Evolutionary conservation across 2,113 vertebrate species (phyloP).

Genomic region (Hypocryptadius cinnamomeus): DNA sequence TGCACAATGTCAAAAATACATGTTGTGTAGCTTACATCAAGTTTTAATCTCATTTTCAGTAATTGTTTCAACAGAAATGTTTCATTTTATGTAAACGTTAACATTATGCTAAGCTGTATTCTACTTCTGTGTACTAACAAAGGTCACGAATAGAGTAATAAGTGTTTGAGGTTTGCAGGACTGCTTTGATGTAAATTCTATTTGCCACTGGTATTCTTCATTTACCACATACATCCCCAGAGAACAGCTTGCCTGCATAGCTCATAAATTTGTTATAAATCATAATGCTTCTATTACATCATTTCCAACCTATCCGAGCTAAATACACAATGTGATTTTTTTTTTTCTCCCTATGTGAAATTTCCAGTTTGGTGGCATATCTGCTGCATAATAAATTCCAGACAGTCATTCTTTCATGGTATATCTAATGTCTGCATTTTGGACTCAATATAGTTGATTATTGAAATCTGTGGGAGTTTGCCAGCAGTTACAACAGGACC

Average conservation of each 20-base stretch:
- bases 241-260: conserved; percentile 48
- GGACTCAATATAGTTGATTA: conserved; percentile 17
- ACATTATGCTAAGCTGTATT: conserved; percentile 31
- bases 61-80: conserved; percentile 32
- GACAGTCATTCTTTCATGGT: conserved; percentile 54
- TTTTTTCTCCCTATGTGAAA: conserved; percentile 34
- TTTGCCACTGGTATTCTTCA: conserved; percentile 58
- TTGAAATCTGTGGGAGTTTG: conserved; percentile 42
- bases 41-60: conserved; percentile 49
- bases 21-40: background rate
- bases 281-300: conserved; percentile 64
- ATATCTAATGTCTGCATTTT: conserved; percentile 52
- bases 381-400: conserved; percentile 71
- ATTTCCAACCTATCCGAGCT: conserved; percentile 58
- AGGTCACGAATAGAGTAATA: conserved; percentile 51
- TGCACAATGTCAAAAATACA: background rate
- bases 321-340: conserved; percentile 50
- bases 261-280: conserved; percentile 65
- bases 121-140: conserved; percentile 58
- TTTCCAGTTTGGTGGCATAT: conserved; percentile 73
- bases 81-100: conserved; percentile 35
- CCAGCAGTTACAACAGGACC: background rate
- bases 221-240: conserved; percentile 51
- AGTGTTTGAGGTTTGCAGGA: conserved; percentile 54
- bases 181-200: conserved; percentile 64